Evolutionary conservation across 2,113 vertebrate genomes (phyloP), one percentile per base, ranked within the genome.

Genomic region (Hippocampus comes): DNA sequence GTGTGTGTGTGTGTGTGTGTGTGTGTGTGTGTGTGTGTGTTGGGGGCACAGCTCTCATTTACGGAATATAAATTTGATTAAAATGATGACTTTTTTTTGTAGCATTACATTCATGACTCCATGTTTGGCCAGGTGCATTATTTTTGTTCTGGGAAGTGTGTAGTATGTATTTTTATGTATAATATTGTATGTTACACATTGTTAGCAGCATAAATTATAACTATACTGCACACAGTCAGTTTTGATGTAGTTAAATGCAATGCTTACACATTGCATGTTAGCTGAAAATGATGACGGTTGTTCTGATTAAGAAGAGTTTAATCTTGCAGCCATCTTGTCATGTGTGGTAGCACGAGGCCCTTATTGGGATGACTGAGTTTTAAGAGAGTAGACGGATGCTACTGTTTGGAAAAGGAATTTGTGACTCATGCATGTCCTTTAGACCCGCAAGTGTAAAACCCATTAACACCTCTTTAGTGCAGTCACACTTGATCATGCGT

Each of bases 351-450:
- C 79, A 77, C 77, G 68, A 65, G 38, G 77, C 60, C 76, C 56
- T 76, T 49, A 78, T 67, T 87, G 65, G 82, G 10, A 17, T 63
- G 60, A 82, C 78, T 80, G 81, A 77, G 70, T 55, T 46, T 70
- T 72, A 59, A 56, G 56, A 71, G 79, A 84, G 56, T 80, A 75
- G 79, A 82, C 80, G 70, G 59, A 69, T 75, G 76, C 78, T 75
- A 75, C 74, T 85, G 84, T 91, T 86, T 89, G 73, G 56, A 81
- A 64, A 90, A 81, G 72, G 78, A 89, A 88, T 82, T 84, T 83
- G 81, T 90, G 84, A 85, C 77, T 71, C 75, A 80, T 83, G 67
- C 60, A 63, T 59, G 55, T 75, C 63, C 69, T 72, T 86, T 85
- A 84, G 80, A 77, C 86, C 80, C 73, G 1, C 72, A 90, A 83